Evolutionary conservation across 23 tunicate species (phyloP), one percentile per base, ranked within the genome.

Genomic region (Ciona savignyi): DNA sequence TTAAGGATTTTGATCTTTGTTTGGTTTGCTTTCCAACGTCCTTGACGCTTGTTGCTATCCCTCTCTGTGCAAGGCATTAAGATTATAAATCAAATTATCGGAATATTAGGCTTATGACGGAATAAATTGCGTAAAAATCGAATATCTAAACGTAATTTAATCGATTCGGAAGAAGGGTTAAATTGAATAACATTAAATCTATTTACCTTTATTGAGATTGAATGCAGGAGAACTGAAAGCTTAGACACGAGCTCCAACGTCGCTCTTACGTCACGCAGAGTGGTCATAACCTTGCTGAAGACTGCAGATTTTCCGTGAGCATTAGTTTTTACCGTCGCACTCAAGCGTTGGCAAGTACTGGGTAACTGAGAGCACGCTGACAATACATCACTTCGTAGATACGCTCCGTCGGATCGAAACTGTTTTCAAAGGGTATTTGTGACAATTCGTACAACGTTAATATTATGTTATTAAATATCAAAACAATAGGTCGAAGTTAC

Each of bases 271-370:
- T 27, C 76, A 48, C 51, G 60, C 32, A 72, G 49, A 3, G 76
- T 72, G 31, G 23, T 26, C 76, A 72, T 72, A 32, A 72, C 76
- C 32, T 72, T 72, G 76, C 30, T 25, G 20, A 72, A 72, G 9
- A 72, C 61, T 1, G 76, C 63, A 2, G 33, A 24, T 26, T 72
- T 72, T 51, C 76, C 76, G 33, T 72, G 76, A 29, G 76, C 76
- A 25, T 20, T 48, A 24, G 64, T 33, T 49, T 28, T 49, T 48
- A 33, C 33, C 63, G 76, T 48, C 63, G 65, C 34, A 48, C 34
- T 49, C 65, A 72, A 49, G 23, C 51, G 64, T 24, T 72, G 61
- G 51, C 76, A 49, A 20, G 31, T 51, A 4, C 11, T 21, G 0
- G 76, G 51, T 21, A 72, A 33, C 30, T 31, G 32, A 6, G 31